phyloP scores from a whole-genome alignment of 2,888 invertebrate genomes.

The Xestia sexstrigata region DNA sequence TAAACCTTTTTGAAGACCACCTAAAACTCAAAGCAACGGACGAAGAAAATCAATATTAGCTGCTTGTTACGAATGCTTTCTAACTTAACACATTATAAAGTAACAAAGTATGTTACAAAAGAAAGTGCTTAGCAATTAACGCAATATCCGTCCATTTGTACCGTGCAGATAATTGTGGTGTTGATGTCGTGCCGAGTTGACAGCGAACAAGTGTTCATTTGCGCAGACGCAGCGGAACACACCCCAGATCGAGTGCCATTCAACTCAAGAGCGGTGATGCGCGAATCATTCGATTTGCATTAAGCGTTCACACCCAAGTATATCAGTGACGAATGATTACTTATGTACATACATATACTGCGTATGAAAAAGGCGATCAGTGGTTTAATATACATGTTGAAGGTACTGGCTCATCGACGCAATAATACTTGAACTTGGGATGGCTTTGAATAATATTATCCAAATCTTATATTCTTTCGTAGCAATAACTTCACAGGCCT shows the following conservation, averaged over 20 bases:
- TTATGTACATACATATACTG: conserved; percentile 49
- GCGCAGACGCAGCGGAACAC: conserved; percentile 51
- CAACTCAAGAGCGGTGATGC: conserved; percentile 75
- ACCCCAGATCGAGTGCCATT: conserved; percentile 70
- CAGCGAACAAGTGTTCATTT: conserved; percentile 60
- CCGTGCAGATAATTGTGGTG: conserved; percentile 51
- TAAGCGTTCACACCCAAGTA: conserved; percentile 75
- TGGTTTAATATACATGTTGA: background rate
- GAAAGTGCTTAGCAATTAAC: conserved; percentile 52
- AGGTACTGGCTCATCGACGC: background rate
- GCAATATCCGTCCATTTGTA: conserved; percentile 45
- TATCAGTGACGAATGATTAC: conserved; percentile 70
- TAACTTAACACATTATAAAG: conserved; percentile 20
- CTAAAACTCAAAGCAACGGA: background rate
- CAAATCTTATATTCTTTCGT: background rate
- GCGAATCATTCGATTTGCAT: conserved; percentile 83
- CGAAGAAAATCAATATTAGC: conserved; percentile 18
- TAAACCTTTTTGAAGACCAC: background rate
- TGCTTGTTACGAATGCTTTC: conserved; percentile 30
- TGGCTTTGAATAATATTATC: background rate
- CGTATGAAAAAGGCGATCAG: background rate
- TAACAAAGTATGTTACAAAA: conserved; percentile 38
- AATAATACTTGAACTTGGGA: background rate
- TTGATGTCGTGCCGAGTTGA: conserved; percentile 56
- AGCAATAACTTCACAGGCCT: too few relatives aligned